A percentile compares a stretch with the other conserved stretches of the same genome.
Evolutionary conservation across 92 coral and sea anemone species (phyloP).

Genomic region (Zoanthus solanderi): DNA sequence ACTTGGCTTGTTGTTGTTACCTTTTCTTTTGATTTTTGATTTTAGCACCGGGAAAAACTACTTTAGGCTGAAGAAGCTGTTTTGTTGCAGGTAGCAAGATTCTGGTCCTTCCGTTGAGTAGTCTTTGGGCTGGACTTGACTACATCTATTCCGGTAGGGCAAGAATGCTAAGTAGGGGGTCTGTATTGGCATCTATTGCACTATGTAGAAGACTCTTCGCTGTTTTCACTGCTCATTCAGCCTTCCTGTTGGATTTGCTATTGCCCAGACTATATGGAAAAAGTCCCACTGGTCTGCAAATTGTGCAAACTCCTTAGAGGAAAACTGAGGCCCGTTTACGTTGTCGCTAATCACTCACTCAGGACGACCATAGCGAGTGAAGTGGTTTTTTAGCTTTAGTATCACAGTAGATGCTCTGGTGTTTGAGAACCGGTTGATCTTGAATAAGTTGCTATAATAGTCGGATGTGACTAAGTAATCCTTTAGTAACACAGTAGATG

Average conservation of each 20-base stretch:
- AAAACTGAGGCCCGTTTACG: conserved; percentile 55
- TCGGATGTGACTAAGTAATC: neutral
- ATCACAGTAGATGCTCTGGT: too few species aligned
- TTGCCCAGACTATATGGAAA: conserved; percentile 53
- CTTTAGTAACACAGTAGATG: neutral
- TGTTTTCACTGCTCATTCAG: conserved; percentile 50
- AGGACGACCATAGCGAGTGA: conserved; percentile 56
- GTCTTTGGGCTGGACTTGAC: neutral
- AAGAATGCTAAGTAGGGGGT: neutral
- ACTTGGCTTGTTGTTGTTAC: neutral
- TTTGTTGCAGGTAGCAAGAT: conserved; percentile 30
- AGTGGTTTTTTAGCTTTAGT: conserved; percentile 50
- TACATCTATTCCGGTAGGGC: conserved; percentile 40
- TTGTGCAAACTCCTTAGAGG: conserved; percentile 20
- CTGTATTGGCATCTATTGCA: conserved; percentile 37
- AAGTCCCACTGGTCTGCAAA: conserved; percentile 58
- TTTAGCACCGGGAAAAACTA: neutral
- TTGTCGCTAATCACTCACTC: conserved; percentile 48
- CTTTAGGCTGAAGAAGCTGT: too few species aligned
- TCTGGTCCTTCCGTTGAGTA: neutral
- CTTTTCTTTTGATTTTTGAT: neutral
- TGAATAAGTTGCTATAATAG: conserved; percentile 63
- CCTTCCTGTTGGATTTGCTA: conserved; percentile 63
- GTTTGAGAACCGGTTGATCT: conserved; percentile 16
- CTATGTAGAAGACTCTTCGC: conserved; percentile 53